Conservation (phyloP, 2,888 invertebrate genomes). For the Nomada hirtipes region DNA sequence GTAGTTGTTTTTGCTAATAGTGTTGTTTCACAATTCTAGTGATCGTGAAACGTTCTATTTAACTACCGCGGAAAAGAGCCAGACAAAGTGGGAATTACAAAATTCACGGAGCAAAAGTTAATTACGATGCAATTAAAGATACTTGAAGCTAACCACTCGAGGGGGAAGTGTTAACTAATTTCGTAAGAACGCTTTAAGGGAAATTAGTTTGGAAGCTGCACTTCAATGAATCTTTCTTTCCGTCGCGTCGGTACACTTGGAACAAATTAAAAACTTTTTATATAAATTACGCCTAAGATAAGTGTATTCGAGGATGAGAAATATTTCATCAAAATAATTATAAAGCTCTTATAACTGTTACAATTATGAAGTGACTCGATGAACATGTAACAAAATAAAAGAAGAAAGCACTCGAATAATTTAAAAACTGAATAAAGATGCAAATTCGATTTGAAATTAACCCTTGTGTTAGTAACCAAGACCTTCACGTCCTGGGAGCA, state of each 20-base stretch:
- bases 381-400: background rate
- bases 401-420: background rate
- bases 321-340: background rate
- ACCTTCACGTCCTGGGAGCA: too few species aligned
- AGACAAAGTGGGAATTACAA: too few species aligned
- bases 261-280: constrained; percentile 15
- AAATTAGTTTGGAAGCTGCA: constrained; percentile 26
- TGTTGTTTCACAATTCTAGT: too few species aligned
- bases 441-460: too few species aligned
- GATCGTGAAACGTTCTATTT: too few species aligned
- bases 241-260: background rate
- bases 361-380: background rate
- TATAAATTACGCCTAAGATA: constrained; percentile 1
- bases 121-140: constrained; percentile 22
- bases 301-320: background rate
- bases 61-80: too few species aligned
- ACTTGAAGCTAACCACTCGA: background rate
- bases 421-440: background rate
- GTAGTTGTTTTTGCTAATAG: too few species aligned
- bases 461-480: too few species aligned
- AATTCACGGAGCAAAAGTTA: constrained; percentile 1
- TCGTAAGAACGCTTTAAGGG: constrained; percentile 16
- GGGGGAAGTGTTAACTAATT: constrained; percentile 19
- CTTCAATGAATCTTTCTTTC: constrained; percentile 5
- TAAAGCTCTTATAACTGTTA: background rate